Conservation (phyloP, 2,113 vertebrate genomes). For the Panurus biarmicus region DNA sequence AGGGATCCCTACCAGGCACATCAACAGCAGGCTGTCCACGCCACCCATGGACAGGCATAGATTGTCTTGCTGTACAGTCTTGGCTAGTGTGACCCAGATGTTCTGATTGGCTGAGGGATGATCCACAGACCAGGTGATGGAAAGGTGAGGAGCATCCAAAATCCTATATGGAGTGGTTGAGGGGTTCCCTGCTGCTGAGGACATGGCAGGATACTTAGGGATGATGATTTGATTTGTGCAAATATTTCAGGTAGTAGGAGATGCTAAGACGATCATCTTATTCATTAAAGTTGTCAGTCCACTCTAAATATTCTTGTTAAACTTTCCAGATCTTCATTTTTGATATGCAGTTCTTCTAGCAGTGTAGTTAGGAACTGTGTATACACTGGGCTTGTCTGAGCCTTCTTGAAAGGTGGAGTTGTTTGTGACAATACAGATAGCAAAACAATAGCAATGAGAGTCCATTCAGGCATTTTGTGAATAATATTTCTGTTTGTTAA, state of each 20-base stretch:
- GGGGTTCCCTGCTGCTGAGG: too few relatives aligned
- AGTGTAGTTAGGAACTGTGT: constrained; percentile 70
- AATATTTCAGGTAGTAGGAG: neutral
- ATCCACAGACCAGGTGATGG: too few relatives aligned
- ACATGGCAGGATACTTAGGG: too few relatives aligned
- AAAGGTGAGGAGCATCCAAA: too few relatives aligned
- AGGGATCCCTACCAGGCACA: too few relatives aligned
- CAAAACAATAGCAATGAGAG: constrained; percentile 74
- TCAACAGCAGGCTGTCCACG: too few relatives aligned
- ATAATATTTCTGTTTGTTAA: constrained; percentile 82
- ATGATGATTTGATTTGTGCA: too few relatives aligned
- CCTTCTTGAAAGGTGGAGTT: constrained; percentile 54
- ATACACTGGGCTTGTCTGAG: constrained; percentile 32
- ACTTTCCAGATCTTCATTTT: constrained; percentile 71
- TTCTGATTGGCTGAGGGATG: too few relatives aligned
- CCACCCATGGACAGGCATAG: too few relatives aligned
- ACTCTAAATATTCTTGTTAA: constrained; percentile 69
- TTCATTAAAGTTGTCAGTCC: neutral
- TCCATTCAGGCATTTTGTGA: constrained; percentile 77
- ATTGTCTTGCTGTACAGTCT: too few relatives aligned
- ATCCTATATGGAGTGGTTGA: too few relatives aligned
- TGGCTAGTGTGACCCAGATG: too few relatives aligned
- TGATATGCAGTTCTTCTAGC: constrained; percentile 73
- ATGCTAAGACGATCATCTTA: neutral
- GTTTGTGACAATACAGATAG: constrained; percentile 65